phyloP scores from a whole-genome alignment of 2,113 vertebrate genomes.

The Chamaetylas fuelleborni region DNA sequence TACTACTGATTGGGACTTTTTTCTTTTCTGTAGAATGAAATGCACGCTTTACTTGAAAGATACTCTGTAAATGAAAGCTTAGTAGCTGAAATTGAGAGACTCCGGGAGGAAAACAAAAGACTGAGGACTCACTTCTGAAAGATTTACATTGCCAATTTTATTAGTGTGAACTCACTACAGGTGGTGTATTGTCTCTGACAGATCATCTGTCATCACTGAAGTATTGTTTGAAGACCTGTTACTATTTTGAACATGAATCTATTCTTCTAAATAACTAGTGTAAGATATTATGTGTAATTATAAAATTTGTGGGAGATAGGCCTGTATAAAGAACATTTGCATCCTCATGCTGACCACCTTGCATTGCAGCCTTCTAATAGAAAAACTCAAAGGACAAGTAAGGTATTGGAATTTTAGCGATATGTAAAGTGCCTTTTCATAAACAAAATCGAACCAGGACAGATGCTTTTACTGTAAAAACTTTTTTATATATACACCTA shows the following conservation, averaged over 20 bases:
- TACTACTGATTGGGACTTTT: not conserved
- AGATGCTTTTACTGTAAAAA: constrained; percentile 44
- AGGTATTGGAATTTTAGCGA: constrained; percentile 20
- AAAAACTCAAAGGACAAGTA: constrained; percentile 28
- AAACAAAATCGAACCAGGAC: constrained; percentile 43
- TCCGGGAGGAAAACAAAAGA: constrained; percentile 91
- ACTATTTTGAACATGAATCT: not conserved
- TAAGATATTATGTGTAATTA: constrained; percentile 29
- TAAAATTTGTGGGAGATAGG: constrained; percentile 9
- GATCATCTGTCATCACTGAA: constrained; percentile 19
- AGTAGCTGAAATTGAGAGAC: constrained; percentile 91
- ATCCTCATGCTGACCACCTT: constrained; percentile 46
- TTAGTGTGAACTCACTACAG: not conserved
- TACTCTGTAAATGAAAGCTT: constrained; percentile 93
- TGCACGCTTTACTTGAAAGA: constrained; percentile 88
- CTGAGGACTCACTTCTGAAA: constrained; percentile 89
- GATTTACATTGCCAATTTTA: not conserved
- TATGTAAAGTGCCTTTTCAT: constrained; percentile 73
- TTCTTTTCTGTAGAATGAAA: constrained; percentile 84
- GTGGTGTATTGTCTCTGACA: constrained; percentile 5
- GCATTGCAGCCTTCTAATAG: not conserved
- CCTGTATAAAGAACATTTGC: not conserved
- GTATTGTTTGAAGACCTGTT: constrained; percentile 16
- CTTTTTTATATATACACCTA: constrained; percentile 29
- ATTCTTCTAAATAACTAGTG: constrained; percentile 18